Evolutionary conservation across 2,888 invertebrate genomes (phyloP).

Genomic region (Torymus auratus): DNA sequence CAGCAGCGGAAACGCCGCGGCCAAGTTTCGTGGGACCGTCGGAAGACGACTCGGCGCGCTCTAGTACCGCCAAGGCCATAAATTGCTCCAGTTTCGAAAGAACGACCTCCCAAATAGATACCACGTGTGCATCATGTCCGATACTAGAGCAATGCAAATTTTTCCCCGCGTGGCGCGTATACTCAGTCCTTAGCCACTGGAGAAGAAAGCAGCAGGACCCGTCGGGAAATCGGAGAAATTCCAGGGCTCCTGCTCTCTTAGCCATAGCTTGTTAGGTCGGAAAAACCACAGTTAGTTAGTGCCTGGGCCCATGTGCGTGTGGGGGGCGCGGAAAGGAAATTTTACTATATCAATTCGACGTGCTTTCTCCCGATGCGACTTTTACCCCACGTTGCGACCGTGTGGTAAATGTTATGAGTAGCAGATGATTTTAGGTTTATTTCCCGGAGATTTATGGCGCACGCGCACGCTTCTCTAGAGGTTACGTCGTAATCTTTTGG

Average conservation of each 20-base stretch:
- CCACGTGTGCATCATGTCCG: conserved; percentile 63
- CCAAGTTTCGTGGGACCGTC: conserved; percentile 34
- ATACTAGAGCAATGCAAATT: conserved; percentile 66
- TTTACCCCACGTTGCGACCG: neutral
- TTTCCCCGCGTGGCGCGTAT: conserved; percentile 57
- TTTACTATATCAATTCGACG: conserved; percentile 4
- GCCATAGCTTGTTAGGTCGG: conserved; percentile 6
- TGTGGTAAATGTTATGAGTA: neutral
- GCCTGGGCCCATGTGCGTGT: conserved; percentile 26
- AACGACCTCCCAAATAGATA: conserved; percentile 65
- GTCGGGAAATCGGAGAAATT: conserved; percentile 53
- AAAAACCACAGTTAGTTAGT: conserved; percentile 26
- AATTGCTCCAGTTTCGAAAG: conserved; percentile 73
- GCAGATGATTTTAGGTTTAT: conserved; percentile 1
- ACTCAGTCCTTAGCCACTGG: conserved; percentile 34
- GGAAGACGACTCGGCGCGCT: conserved; percentile 43
- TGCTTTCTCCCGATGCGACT: conserved; percentile 24
- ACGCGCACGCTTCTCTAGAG: neutral
- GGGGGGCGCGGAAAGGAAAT: conserved; percentile 14
- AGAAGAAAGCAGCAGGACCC: conserved; percentile 42
- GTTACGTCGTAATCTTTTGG: too few relatives aligned
- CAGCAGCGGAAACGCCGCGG: conserved; percentile 28
- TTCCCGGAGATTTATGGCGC: neutral
- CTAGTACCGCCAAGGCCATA: conserved; percentile 66
- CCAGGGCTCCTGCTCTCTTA: conserved; percentile 19